phyloP scores from a whole-genome alignment of 2,888 invertebrate species.

The Plutella xylostella region DNA sequence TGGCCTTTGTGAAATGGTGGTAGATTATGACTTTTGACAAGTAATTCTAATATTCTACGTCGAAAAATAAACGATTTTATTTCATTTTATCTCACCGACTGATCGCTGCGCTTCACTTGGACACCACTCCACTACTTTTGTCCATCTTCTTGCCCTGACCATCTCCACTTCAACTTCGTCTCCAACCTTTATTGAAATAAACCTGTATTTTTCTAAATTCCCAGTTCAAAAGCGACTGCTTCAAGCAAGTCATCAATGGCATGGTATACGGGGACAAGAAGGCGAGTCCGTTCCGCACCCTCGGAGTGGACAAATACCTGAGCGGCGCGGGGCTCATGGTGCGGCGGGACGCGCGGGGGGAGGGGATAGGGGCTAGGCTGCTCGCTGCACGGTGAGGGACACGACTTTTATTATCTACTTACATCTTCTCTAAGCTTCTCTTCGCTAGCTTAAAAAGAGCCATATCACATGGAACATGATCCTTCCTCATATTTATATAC shows the following conservation, averaged over 20 bases:
- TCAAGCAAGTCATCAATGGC: constrained; percentile 33
- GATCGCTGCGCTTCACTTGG: too few relatives aligned
- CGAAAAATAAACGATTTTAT: too few relatives aligned
- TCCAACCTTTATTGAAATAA: background rate
- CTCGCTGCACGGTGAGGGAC: constrained; percentile 42
- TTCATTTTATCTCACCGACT: too few relatives aligned
- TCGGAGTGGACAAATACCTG: constrained; percentile 30
- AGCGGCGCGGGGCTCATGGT: constrained; percentile 42
- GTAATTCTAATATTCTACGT: too few relatives aligned
- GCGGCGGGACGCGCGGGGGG: constrained; percentile 35
- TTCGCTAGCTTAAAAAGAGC: background rate
- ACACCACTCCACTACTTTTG: too few relatives aligned
- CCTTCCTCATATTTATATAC: too few relatives aligned
- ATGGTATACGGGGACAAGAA: constrained; percentile 26
- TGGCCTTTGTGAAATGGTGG: too few relatives aligned
- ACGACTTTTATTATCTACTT: background rate
- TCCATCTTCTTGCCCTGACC: background rate
- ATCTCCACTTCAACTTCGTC: background rate
- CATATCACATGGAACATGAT: too few relatives aligned
- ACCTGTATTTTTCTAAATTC: constrained; percentile 3
- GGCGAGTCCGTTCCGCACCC: constrained; percentile 26
- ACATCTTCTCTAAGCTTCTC: background rate
- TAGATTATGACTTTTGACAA: too few relatives aligned
- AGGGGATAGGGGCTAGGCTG: constrained; percentile 34
- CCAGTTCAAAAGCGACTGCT: constrained; percentile 37